Evolutionary conservation across 2,888 invertebrate genomes (phyloP), one percentile per base, ranked within the genome.

Genomic region (Lathronympha strigana): DNA sequence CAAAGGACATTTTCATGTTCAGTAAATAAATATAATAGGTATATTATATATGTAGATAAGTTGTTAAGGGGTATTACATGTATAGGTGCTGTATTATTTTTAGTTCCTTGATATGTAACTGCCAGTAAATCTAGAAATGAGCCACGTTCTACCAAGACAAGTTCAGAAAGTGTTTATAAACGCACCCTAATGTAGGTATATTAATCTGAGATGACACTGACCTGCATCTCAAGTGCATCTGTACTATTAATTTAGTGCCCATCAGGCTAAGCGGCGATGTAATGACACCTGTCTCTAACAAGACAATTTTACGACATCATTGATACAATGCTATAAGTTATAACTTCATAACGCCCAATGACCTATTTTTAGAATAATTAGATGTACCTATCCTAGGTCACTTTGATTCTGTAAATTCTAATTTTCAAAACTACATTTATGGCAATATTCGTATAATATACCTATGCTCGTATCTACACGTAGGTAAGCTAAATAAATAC

Each of bases 161-260:
- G n/a, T n/a, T n/a, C n/a, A 17, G 40, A 40, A 17, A 45, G 45
- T 45, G 2, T 13, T 23, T 4, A 15, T 50, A 31, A 49, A 49
- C 9, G 21, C 5, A 38, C 13, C 36, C 36, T 43, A 43, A 53
- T 15, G 23, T n/a, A n/a, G n/a, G n/a, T 2, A 63, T 11, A 55
- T 38, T 38, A 47, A 38, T 25, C 23, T 28, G 47, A 40, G 13
- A 4, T 49, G 28, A 38, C 50, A 45, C 51, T 58, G 51, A 60
- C 63, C 58, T 51, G 63, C 67, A 74, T 78, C 78, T 79, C 83
- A 83, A 83, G 82, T 78, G 68, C 81, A 81, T 83, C 81, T 67
- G 47, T 50, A 68, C 67, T 73, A 74, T 80, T 78, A 77, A 77
- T 77, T 76, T 64, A 53, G 4, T n/a, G 69, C 70, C 38, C 45